Conservation (phyloP, 1,140 invertebrate species). For the Microplitis demolitor region DNA sequence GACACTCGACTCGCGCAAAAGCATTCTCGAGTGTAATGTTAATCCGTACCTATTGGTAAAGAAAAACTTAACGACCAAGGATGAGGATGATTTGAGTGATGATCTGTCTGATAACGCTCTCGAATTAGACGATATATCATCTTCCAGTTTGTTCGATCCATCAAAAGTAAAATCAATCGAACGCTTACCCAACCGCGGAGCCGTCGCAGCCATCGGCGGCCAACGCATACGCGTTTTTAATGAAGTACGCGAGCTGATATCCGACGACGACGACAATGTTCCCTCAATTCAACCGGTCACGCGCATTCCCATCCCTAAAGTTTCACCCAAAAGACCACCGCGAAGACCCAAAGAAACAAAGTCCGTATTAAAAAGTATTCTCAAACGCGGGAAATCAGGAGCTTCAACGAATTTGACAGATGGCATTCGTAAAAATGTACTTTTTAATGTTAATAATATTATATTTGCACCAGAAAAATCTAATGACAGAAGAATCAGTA, state of each 20-base stretch:
- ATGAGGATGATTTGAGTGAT: conserved; percentile 58
- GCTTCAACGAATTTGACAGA: conserved; percentile 28
- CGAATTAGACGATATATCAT: conserved; percentile 46
- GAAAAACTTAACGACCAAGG: conserved; percentile 40
- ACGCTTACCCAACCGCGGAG: conserved; percentile 49
- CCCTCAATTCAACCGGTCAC: conserved; percentile 31
- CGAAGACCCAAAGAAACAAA: conserved; percentile 51
- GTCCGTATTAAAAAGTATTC: conserved; percentile 58
- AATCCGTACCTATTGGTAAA: conserved; percentile 83
- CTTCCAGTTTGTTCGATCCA: conserved; percentile 19
- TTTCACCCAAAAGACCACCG: conserved; percentile 59
- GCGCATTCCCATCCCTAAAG: conserved; percentile 56
- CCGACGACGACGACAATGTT: conserved; percentile 41
- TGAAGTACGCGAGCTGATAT: conserved; percentile 46
- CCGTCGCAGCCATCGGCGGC: conserved; percentile 57
- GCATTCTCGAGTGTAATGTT: conserved; percentile 83
- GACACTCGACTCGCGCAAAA: conserved; percentile 60
- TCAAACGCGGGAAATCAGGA: conserved; percentile 56
- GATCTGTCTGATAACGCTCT: conserved; percentile 63
- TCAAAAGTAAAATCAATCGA: conserved; percentile 58
- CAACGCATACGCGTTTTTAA: conserved; percentile 59
- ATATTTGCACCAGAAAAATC: conserved; percentile 59
- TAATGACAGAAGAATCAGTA: conserved; percentile 39
- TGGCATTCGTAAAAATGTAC: conserved; percentile 52
- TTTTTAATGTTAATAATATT: conserved; percentile 58